Conservation (phyloP, 2,888 invertebrate species). For the Cepaea hortensis region DNA sequence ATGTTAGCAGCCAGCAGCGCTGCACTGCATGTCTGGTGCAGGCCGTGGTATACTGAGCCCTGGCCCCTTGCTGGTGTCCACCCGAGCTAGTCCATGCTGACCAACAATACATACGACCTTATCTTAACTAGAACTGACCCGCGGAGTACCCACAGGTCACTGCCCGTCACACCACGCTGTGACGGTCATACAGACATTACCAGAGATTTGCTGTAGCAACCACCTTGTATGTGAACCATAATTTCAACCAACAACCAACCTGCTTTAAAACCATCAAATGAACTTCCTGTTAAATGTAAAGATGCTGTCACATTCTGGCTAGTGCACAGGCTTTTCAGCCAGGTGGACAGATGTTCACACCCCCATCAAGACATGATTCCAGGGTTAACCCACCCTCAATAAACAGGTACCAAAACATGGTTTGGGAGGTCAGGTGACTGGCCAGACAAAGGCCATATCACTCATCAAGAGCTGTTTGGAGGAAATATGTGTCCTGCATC, state of each 20-base stretch:
- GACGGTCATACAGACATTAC: neutral
- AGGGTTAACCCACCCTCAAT: too few species aligned
- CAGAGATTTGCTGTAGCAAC: neutral
- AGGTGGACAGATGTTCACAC: too few species aligned
- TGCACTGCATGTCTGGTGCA: conserved; percentile 16
- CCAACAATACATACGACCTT: neutral
- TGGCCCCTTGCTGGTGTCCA: neutral
- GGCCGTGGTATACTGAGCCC: conserved; percentile 30
- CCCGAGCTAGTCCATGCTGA: neutral
- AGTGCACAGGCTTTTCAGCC: too few species aligned
- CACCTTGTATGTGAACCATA: neutral
- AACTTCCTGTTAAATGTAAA: too few species aligned
- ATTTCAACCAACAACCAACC: too few species aligned
- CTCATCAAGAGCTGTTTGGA: neutral
- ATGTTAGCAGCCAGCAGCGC: neutral
- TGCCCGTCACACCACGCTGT: neutral
- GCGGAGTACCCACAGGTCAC: neutral
- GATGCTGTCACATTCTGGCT: too few species aligned
- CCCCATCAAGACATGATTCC: too few species aligned
- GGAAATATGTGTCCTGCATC: neutral
- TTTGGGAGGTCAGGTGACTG: too few species aligned
- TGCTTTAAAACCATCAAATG: too few species aligned
- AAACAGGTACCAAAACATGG: too few species aligned
- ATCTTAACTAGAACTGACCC: neutral
- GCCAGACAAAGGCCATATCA: neutral